Conservation (phyloP, 2,888 invertebrate genomes). For the Lasioglossum lativentre region DNA sequence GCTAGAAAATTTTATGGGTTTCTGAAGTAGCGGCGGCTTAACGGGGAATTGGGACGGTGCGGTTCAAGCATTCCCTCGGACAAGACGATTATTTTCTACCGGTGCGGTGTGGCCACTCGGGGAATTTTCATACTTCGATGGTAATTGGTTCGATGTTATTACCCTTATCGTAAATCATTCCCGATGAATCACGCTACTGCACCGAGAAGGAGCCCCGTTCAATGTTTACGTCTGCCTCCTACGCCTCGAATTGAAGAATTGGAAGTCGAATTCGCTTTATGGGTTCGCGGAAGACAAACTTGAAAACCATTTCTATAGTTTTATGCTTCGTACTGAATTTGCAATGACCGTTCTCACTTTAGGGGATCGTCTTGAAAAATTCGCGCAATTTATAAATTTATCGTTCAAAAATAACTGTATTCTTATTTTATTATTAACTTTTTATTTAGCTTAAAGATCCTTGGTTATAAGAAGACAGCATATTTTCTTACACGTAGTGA, state of each 20-base stretch:
- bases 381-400: too few relatives aligned
- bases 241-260: not conserved
- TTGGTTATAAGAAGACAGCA: too few relatives aligned
- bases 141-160: conserved; percentile 9
- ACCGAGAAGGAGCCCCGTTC: not conserved
- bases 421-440: too few relatives aligned
- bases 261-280: not conserved
- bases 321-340: not conserved
- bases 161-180: conserved; percentile 9
- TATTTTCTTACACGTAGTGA: too few relatives aligned
- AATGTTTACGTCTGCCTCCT: not conserved
- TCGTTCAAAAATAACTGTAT: too few relatives aligned
- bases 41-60: conserved; percentile 1
- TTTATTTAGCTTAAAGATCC: too few relatives aligned
- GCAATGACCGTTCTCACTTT: not conserved
- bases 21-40: conserved; percentile 31
- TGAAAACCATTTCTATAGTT: not conserved
- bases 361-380: too few relatives aligned
- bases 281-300: not conserved
- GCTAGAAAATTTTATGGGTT: conserved; percentile 47
- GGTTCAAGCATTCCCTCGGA: not conserved
- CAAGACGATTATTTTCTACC: not conserved
- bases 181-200: not conserved
- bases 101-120: not conserved
- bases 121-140: not conserved